These are phyloP conservation scores for Monodelphis domestica DNA, from an alignment of 2,797 vertebrate genomes.

Conservation along the genomic window DNA sequence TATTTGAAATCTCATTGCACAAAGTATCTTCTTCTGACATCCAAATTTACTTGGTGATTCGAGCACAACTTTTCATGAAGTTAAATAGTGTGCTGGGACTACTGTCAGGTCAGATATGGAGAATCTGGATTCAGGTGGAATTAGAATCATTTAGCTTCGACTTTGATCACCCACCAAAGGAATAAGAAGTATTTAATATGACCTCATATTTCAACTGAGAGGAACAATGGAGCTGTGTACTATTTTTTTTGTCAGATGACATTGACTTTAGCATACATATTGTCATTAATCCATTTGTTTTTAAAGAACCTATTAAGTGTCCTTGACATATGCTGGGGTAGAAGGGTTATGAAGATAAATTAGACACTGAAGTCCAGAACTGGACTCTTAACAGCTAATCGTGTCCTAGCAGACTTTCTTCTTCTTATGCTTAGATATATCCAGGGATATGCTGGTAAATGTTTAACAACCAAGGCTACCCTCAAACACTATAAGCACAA, in stretches of 20 bases:
- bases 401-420: not conserved
- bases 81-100: not conserved
- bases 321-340: not conserved
- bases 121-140: not conserved
- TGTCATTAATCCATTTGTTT: not conserved
- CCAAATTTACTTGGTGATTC: not conserved
- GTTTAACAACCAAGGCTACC: not conserved
- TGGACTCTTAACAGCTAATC: not conserved
- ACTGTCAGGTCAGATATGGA: not conserved
- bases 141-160: not conserved
- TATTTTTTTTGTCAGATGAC: not conserved
- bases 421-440: not conserved
- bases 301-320: not conserved
- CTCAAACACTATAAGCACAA: not conserved
- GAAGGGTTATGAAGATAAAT: not conserved
- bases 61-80: not conserved
- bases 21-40: conserved; percentile 26
- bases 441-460: not conserved
- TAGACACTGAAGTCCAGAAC: not conserved
- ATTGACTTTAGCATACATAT: not conserved
- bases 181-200: not conserved
- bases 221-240: not conserved
- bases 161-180: not conserved
- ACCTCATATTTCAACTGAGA: not conserved
- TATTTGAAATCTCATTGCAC: conserved; percentile 38